A percentile compares a stretch with the other conserved stretches of the same genome.
phyloP scores from a whole-genome alignment of 2,113 vertebrate species.

The Brienomyrus longianalis region DNA sequence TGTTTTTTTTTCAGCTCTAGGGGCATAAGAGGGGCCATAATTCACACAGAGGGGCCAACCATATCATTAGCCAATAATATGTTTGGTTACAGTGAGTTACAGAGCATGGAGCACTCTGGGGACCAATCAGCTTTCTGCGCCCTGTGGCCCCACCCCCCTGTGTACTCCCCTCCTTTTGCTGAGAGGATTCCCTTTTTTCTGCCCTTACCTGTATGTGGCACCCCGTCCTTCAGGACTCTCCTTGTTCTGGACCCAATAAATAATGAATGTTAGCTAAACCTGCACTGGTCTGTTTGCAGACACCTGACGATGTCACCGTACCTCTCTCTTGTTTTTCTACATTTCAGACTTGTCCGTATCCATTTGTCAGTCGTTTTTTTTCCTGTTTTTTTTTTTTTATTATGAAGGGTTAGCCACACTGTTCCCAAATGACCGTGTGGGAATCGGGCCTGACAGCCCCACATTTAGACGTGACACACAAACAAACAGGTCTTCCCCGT shows the following conservation, averaged over 20 bases:
- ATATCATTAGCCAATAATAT: background rate
- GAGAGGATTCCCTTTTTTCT: background rate
- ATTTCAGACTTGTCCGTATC: conserved; percentile 19
- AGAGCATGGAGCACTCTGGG: background rate
- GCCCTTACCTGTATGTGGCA: background rate
- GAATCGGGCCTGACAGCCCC: conserved; percentile 14
- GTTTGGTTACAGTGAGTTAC: background rate
- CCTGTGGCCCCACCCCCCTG: background rate
- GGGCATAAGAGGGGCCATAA: background rate
- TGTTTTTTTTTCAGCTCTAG: background rate
- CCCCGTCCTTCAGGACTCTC: background rate
- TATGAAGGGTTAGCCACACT: background rate
- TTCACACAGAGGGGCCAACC: background rate
- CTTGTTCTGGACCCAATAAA: background rate
- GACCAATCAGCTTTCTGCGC: background rate
- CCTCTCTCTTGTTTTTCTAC: conserved; percentile 18
- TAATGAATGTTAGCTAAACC: background rate
- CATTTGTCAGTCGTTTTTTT: conserved; percentile 28
- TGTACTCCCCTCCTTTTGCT: background rate
- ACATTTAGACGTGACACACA: conserved; percentile 19
- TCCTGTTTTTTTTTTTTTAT: conserved; percentile 15
- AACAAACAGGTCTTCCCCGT: conserved; percentile 7
- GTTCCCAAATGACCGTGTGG: background rate
- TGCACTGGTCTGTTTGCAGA: background rate
- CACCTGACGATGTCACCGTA: background rate